phyloP scores from a whole-genome alignment of 1,140 invertebrate species.

The Periplaneta americana region DNA sequence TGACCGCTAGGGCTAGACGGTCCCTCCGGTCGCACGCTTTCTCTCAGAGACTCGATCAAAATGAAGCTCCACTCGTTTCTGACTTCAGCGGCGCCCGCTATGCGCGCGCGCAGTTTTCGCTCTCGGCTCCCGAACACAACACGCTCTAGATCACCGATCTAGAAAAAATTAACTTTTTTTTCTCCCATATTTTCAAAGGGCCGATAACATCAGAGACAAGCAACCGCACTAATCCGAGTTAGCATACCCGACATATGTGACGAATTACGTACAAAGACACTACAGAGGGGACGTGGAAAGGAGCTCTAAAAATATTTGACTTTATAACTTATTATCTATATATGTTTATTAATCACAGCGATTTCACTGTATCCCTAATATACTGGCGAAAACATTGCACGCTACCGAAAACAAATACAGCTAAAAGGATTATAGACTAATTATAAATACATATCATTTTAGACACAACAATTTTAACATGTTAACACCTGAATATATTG shows the following conservation, averaged over 20 bases:
- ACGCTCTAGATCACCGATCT: neutral
- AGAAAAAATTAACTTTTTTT: neutral
- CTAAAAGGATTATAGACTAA: too few species aligned
- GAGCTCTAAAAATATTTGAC: too few species aligned
- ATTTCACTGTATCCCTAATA: too few species aligned
- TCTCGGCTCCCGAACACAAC: neutral
- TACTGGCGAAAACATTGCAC: too few species aligned
- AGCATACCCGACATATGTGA: neutral
- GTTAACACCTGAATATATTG: too few species aligned
- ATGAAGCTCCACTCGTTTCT: neutral
- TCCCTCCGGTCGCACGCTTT: neutral
- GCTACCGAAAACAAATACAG: too few species aligned
- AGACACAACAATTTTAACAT: too few species aligned
- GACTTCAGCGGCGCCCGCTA: neutral
- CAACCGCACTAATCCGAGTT: neutral
- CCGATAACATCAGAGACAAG: neutral
- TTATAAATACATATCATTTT: too few species aligned
- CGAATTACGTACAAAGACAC: neutral
- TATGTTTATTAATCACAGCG: too few species aligned
- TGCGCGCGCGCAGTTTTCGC: neutral
- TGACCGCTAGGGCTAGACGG: neutral
- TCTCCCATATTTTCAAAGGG: neutral
- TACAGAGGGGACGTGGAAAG: too few species aligned
- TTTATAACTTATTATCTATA: too few species aligned
- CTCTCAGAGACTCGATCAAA: neutral